Evolutionary conservation across 2,888 invertebrate genomes (phyloP).

Genomic region (Mayetiola destructor): DNA sequence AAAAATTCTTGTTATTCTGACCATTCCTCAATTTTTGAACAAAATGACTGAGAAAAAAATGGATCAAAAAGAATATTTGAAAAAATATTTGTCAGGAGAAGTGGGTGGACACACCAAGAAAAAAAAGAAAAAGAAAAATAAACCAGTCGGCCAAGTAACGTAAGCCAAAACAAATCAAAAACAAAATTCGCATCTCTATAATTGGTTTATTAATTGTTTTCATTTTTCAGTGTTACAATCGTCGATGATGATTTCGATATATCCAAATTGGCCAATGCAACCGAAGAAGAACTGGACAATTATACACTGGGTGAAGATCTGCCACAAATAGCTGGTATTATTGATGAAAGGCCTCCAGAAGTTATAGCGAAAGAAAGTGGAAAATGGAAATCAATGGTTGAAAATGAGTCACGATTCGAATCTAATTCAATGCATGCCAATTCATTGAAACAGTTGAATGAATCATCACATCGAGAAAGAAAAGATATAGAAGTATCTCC

Average conservation of each 20-base stretch:
- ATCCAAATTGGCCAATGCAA: constrained; percentile 35
- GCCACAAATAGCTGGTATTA: constrained; percentile 75
- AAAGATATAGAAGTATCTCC: constrained; percentile 12
- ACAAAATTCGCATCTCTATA: neutral
- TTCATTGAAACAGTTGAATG: no score
- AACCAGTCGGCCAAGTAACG: neutral
- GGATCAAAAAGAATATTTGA: constrained; percentile 64
- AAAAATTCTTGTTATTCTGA: no score
- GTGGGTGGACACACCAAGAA: constrained; percentile 46
- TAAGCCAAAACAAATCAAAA: neutral
- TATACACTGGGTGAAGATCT: constrained; percentile 69
- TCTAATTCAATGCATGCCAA: neutral
- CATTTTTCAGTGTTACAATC: constrained; percentile 32
- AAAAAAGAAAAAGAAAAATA: constrained; percentile 42
- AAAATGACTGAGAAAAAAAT: constrained; percentile 28
- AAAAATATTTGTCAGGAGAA: constrained; percentile 56
- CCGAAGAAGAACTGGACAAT: constrained; percentile 41
- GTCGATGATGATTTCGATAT: constrained; percentile 73
- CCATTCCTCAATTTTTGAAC: no score
- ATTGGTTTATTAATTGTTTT: neutral
- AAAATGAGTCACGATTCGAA: neutral
- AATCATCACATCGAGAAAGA: constrained; percentile 23
- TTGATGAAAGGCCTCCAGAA: constrained; percentile 66
- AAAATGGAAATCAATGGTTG: constrained; percentile 27
- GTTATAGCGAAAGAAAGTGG: constrained; percentile 27